Percentiles rank a stretch among this genome's conserved stretches.
phyloP scores from a whole-genome alignment of 2,888 invertebrate species.

The Phaonia tiefii region DNA sequence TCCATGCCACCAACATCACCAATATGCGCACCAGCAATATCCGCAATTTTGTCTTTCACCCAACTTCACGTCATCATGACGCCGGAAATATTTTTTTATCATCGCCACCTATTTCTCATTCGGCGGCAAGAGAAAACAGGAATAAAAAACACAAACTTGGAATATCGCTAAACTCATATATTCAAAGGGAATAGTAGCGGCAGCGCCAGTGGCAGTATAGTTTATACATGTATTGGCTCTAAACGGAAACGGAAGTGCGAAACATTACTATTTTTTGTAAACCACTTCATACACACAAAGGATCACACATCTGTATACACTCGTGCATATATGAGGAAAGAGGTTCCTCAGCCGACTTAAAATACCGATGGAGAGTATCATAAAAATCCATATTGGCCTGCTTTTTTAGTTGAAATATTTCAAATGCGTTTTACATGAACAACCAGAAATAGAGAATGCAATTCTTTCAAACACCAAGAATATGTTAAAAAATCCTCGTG shows the following conservation, averaged over 20 bases:
- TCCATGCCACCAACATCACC: background rate
- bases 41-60: constrained; percentile 31
- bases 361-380: constrained; percentile 40
- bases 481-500: too few relatives aligned
- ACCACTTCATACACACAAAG: constrained; percentile 50
- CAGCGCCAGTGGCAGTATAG: constrained; percentile 12
- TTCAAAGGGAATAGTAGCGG: too few relatives aligned
- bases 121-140: constrained; percentile 11
- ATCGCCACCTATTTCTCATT: constrained; percentile 58
- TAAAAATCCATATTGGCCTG: constrained; percentile 42
- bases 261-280: constrained; percentile 66
- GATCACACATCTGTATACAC: constrained; percentile 2
- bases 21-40: constrained; percentile 22
- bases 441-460: background rate
- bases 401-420: constrained; percentile 42
- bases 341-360: constrained; percentile 16
- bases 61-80: constrained; percentile 56
- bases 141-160: constrained; percentile 3
- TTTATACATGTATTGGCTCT: constrained; percentile 62
- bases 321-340: constrained; percentile 46
- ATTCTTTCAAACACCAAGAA: too few relatives aligned
- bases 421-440: constrained; percentile 45
- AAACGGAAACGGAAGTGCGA: constrained; percentile 69
- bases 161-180: constrained; percentile 57
- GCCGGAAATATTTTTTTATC: constrained; percentile 52